Evolutionary conservation across 2,888 invertebrate genomes (phyloP).

Genomic region (Glyphotaelius pellucidus): DNA sequence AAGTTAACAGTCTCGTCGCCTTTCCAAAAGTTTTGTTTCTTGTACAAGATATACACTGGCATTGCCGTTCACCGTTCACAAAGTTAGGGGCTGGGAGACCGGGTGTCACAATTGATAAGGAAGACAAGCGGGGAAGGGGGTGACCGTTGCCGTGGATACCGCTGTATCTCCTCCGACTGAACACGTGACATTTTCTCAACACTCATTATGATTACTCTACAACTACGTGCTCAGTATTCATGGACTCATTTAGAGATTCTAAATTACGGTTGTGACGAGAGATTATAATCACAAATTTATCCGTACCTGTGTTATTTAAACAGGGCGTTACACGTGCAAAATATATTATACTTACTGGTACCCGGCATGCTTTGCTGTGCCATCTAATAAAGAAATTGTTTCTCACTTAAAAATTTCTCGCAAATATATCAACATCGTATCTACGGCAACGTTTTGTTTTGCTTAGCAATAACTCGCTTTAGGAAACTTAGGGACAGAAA

Average conservation of each 20-base stretch:
- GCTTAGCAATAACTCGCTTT: too few relatives aligned
- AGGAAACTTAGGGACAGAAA: too few relatives aligned
- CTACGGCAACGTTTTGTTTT: too few relatives aligned
- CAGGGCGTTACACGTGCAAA: background rate
- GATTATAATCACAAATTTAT: background rate
- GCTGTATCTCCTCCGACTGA: slow-evolving; percentile 7
- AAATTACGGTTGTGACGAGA: slow-evolving; percentile 4
- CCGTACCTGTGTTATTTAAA: background rate
- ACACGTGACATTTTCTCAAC: slow-evolving; percentile 28
- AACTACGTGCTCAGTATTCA: slow-evolving; percentile 22
- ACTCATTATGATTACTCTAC: slow-evolving; percentile 4
- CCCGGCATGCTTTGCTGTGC: too few relatives aligned
- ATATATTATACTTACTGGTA: background rate
- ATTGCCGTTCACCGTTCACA: slow-evolving; percentile 9
- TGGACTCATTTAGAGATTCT: slow-evolving; percentile 2
- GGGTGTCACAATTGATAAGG: slow-evolving; percentile 59
- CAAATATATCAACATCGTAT: too few relatives aligned
- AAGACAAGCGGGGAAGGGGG: slow-evolving; percentile 56
- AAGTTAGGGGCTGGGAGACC: slow-evolving; percentile 39
- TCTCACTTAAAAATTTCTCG: too few relatives aligned
- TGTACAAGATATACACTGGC: slow-evolving; percentile 19
- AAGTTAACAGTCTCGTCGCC: slow-evolving; percentile 24
- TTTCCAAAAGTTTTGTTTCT: slow-evolving; percentile 37
- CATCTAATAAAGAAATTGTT: too few relatives aligned
- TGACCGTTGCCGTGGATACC: slow-evolving; percentile 43